Conservation (phyloP, 2,888 invertebrate genomes). For the Leptothorax acervorum region DNA sequence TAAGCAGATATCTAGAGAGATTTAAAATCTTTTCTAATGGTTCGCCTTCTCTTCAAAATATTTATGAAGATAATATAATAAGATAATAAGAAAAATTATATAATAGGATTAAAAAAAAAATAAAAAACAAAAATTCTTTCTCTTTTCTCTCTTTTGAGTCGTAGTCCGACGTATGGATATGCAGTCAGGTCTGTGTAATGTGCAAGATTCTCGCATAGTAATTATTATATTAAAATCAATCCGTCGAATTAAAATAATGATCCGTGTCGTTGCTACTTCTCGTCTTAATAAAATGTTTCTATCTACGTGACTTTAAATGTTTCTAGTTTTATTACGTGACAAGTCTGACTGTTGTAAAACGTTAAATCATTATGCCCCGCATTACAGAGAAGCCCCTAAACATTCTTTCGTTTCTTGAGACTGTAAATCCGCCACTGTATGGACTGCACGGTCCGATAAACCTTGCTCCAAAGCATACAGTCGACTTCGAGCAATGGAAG, state of each 20-base stretch:
- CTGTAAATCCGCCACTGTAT: conserved; percentile 23
- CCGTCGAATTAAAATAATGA: background rate
- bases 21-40: background rate
- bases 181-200: background rate
- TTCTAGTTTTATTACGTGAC: background rate
- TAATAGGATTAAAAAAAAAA: background rate
- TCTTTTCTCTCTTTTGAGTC: too few relatives aligned
- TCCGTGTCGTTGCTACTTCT: background rate
- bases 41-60: background rate
- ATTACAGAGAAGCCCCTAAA: background rate
- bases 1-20: background rate
- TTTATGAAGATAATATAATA: background rate
- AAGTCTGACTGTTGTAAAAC: background rate
- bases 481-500: conserved; percentile 43
- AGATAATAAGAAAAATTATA: background rate
- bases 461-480: conserved; percentile 34
- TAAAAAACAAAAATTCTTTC: background rate
- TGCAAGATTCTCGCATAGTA: background rate
- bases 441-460: conserved; percentile 57
- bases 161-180: too few relatives aligned
- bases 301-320: background rate
- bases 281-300: background rate
- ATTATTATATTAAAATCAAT: conserved; percentile 5
- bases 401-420: conserved; percentile 23
- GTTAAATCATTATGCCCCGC: conserved; percentile 3